Evolutionary conservation across 2,888 invertebrate genomes (phyloP).

Genomic region (Papilio protenor): DNA sequence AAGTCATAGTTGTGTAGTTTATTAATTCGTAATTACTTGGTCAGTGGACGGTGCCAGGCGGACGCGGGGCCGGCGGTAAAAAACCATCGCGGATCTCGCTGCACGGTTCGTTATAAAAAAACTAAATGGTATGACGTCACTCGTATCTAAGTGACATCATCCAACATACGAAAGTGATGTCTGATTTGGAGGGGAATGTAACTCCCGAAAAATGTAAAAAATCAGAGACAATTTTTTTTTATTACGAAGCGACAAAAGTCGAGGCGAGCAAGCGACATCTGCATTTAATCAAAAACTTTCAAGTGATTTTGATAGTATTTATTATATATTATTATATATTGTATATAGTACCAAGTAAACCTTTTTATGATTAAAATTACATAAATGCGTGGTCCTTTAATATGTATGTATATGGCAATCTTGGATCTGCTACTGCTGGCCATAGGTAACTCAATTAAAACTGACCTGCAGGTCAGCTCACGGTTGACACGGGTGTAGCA

Average conservation of each 20-base stretch:
- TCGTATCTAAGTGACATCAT: conserved; percentile 31
- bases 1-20: conserved; percentile 18
- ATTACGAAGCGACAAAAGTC: too few species aligned
- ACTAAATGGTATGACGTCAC: conserved; percentile 29
- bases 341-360: too few species aligned
- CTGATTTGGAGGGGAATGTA: neutral
- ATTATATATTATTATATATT: too few species aligned
- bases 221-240: neutral
- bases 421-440: too few species aligned
- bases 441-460: too few species aligned
- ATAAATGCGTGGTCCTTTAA: too few species aligned
- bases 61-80: conserved; percentile 29
- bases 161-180: conserved; percentile 4
- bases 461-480: too few species aligned
- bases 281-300: neutral
- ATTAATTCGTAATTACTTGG: conserved; percentile 35
- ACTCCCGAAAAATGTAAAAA: neutral
- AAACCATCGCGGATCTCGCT: conserved; percentile 38
- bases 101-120: conserved; percentile 27
- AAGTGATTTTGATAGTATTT: neutral
- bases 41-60: conserved; percentile 13
- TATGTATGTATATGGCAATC: too few species aligned
- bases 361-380: too few species aligned
- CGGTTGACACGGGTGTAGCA: too few species aligned
- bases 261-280: too few species aligned